Evolutionary conservation across 2,888 invertebrate genomes (phyloP).

Genomic region (Andrena dorsata): DNA sequence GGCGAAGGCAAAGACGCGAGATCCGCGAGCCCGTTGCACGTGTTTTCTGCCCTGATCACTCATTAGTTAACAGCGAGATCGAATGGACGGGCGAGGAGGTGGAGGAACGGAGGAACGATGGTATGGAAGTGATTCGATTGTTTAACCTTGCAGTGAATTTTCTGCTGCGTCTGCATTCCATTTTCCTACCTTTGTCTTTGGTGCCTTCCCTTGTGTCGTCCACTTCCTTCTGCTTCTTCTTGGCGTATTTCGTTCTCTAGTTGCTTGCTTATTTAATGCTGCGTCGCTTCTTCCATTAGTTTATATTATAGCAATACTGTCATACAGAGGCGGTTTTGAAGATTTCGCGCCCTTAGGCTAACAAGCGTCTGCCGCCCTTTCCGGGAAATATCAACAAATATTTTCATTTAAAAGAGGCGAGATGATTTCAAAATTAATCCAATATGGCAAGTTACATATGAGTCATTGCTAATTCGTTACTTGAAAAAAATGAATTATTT

Average conservation of each 20-base stretch:
- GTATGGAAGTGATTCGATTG: conserved; percentile 29
- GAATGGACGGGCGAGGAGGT: background rate
- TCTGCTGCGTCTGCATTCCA: background rate
- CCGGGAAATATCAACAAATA: no score
- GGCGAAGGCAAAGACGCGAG: conserved; percentile 58
- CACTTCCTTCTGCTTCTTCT: background rate
- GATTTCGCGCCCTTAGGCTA: no score
- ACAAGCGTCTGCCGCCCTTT: no score
- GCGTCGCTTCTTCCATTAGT: no score
- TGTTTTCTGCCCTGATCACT: conserved; percentile 68
- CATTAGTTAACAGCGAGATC: conserved; percentile 60
- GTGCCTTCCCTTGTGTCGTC: no score
- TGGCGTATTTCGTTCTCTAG: background rate
- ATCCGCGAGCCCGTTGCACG: conserved; percentile 54
- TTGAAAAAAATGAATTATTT: no score
- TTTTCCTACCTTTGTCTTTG: background rate
- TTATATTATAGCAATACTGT: no score
- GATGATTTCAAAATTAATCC: no score
- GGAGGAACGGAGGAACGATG: background rate
- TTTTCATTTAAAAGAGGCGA: no score
- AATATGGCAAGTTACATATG: no score
- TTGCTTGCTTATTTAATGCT: background rate
- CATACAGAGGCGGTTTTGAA: no score
- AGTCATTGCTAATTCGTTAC: no score
- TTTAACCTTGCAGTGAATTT: background rate